Evolutionary conservation across 1,140 invertebrate species (phyloP).

Genomic region (Calosoma granatense): DNA sequence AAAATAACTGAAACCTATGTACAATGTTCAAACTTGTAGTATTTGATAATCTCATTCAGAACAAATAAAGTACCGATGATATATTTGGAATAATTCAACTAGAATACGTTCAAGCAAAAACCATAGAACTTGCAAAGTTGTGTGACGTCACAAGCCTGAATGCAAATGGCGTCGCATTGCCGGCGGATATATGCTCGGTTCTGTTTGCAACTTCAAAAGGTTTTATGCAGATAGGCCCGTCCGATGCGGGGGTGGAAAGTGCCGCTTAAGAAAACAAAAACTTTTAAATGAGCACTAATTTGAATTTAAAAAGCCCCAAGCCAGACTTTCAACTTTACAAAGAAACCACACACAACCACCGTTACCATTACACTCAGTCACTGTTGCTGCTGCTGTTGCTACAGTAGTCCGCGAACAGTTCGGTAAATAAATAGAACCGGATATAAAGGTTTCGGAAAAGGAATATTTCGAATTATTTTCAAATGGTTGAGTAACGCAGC

Average conservation of each 20-base stretch:
- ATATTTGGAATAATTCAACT: too few species aligned
- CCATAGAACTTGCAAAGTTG: too few species aligned
- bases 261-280: constrained; percentile 3
- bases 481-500: too few species aligned
- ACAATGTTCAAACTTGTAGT: too few species aligned
- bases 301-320: constrained; percentile 5
- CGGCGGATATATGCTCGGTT: background rate
- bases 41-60: too few species aligned
- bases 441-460: background rate
- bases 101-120: too few species aligned
- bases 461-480: background rate
- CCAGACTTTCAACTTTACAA: background rate
- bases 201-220: background rate
- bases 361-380: too few species aligned
- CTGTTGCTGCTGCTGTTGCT: background rate
- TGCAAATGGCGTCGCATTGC: background rate
- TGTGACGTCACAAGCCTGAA: background rate
- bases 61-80: too few species aligned
- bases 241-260: background rate
- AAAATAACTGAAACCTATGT: too few species aligned
- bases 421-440: background rate
- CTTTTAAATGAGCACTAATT: constrained; percentile 4
- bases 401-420: background rate
- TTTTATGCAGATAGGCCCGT: background rate
- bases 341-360: too few species aligned